These are phyloP conservation scores for Zingel zingel DNA, from an alignment of 2,113 vertebrate species.

Conservation along the genomic window DNA sequence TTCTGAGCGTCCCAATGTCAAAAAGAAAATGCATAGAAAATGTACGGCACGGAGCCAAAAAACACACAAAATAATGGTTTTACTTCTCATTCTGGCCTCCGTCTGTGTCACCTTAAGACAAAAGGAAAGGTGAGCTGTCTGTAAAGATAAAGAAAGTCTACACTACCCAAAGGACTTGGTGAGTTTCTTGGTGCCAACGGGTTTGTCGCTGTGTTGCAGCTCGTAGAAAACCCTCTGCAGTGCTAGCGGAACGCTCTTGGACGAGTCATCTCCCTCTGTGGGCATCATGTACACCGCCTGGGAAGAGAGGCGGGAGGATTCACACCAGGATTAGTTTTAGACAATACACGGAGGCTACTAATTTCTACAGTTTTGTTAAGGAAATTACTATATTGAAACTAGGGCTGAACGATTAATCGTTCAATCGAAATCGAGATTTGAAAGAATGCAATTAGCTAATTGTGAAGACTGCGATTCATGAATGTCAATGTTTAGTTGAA, in stretches of 20 bases:
- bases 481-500: too few species aligned
- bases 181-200: slow-evolving; percentile 98
- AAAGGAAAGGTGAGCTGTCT: neutral
- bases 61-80: neutral
- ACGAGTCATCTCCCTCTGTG: slow-evolving; percentile 98
- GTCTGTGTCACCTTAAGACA: neutral
- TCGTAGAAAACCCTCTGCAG: slow-evolving; percentile 99
- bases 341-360: neutral
- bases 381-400: neutral
- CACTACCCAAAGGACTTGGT: slow-evolving; percentile 97
- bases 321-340: slow-evolving; percentile 14
- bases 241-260: slow-evolving; percentile 97
- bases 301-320: slow-evolving; percentile 41
- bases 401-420: too few species aligned
- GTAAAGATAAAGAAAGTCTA: neutral
- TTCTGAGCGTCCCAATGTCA: neutral
- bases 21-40: neutral
- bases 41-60: neutral
- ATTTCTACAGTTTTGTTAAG: neutral
- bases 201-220: slow-evolving; percentile 98
- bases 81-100: neutral
- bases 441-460: too few species aligned
- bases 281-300: slow-evolving; percentile 99
- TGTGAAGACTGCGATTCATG: too few species aligned
- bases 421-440: too few species aligned